Evolutionary conservation across 2,888 invertebrate species (phyloP), one percentile per base, ranked within the genome.

Genomic region (Selenia dentaria): DNA sequence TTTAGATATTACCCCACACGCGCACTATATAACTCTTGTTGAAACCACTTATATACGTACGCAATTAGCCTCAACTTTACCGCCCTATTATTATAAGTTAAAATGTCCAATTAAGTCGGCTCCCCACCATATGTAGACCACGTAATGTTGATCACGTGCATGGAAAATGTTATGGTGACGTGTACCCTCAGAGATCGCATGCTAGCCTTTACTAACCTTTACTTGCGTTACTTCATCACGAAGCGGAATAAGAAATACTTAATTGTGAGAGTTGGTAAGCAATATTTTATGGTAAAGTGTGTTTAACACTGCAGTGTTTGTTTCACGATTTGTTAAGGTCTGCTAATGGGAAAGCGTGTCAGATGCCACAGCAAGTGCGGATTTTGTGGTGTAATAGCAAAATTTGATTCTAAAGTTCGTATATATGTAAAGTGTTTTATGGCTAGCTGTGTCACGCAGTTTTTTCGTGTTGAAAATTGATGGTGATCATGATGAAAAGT

Each of bases 221-320:
- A 65, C 65, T 65, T 63, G 55, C 54, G 57, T 62, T 58, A 57
- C 59, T 52, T 40, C 22, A 29, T 27, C 20, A 38, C 48, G 29
- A 34, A 39, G 34, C 22, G 42, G 32, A 48, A 51, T 41, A 24
- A 26, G 40, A 40, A 43, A 28, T 28, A n/a, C n/a, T n/a, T n/a
- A n/a, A n/a, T n/a, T n/a, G n/a, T n/a, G n/a, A n/a, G n/a, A n/a
- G n/a, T n/a, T n/a, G n/a, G n/a, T n/a, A n/a, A n/a, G n/a, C n/a
- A n/a, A n/a, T n/a, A n/a, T n/a, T n/a, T n/a, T n/a, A n/a, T n/a
- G n/a, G n/a, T n/a, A n/a, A n/a, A n/a, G n/a, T n/a, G n/a, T n/a
- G n/a, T n/a, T n/a, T n/a, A n/a, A n/a, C n/a, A n/a, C n/a, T n/a
- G n/a, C n/a, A n/a, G n/a, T n/a, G n/a, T n/a, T n/a, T n/a, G n/a